A percentile compares a stretch with the other conserved stretches of the same genome.
phyloP scores from a whole-genome alignment of 1,140 invertebrate species.

The Lordiphosa stackelbergi region DNA sequence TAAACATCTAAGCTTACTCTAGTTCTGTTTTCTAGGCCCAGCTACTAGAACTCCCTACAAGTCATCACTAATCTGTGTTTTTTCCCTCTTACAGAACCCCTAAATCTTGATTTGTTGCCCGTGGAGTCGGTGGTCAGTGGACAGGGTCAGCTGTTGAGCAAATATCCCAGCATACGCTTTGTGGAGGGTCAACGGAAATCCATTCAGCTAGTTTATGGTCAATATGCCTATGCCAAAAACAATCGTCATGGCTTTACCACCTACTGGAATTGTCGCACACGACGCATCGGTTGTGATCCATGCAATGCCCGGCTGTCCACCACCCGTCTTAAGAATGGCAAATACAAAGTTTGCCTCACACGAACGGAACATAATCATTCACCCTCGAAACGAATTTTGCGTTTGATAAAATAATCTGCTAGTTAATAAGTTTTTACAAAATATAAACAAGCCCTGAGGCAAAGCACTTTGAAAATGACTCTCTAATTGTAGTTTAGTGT shows the following conservation, averaged over 20 bases:
- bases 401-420: conserved; percentile 13
- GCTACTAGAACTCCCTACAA: too few relatives aligned
- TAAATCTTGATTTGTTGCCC: neutral
- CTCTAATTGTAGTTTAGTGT: conserved; percentile 28
- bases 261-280: conserved; percentile 71
- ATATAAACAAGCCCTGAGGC: neutral
- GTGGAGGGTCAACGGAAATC: conserved; percentile 64
- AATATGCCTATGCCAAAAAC: conserved; percentile 61
- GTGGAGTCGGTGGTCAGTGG: conserved; percentile 20
- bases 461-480: conserved; percentile 32
- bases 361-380: conserved; percentile 62
- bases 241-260: conserved; percentile 45
- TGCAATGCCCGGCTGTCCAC: conserved; percentile 66
- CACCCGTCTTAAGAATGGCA: conserved; percentile 44
- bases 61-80: conserved; percentile 8
- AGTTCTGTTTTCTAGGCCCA: too few relatives aligned
- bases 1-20: too few relatives aligned
- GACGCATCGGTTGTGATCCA: conserved; percentile 25
- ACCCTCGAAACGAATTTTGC: conserved; percentile 39
- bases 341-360: conserved; percentile 51
- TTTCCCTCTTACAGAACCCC: conserved; percentile 24
- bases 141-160: conserved; percentile 4
- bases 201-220: conserved; percentile 40
- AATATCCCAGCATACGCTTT: conserved; percentile 24
- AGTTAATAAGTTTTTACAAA: conserved; percentile 27